Evolutionary conservation across 2,797 vertebrate species (phyloP), one percentile per base, ranked within the genome.

Genomic region (Anisognathus igniventris): DNA sequence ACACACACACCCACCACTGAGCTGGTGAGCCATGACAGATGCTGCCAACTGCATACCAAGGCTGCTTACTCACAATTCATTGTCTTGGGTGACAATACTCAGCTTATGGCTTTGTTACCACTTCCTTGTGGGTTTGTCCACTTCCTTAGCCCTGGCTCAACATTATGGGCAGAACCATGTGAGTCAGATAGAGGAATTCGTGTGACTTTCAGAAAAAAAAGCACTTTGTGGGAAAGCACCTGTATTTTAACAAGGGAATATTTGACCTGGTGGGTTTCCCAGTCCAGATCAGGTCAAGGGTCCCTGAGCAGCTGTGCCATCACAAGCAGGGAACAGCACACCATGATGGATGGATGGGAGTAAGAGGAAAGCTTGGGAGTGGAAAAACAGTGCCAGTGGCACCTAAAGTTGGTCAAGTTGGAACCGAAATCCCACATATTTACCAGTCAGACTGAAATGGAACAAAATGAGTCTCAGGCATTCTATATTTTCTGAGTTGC

Each of bases 1-100:
- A 25, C 44, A 11, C 6, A 1, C 53, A 54, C 21, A n/a, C 3
- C 31, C 21, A 22, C 53, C 53, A 10, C 4, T 0, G 0, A 27
- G 12, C 39, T 70, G 33, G 45, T 50, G 50, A 93, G 60, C 47
- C 28, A 2, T 2, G 5, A 2, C 14, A 5, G 1, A 7, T 14
- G 14, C 31, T 92, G 44, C 48, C 83, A 39, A 2, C 72, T 57
- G 27, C 72, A 44, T n/a, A 11, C 57, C 66, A 12, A 53, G 18
- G 73, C 53, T 71, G 30, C 33, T 74, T 18, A 39, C 24, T 80
- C 89, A 81, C 1, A 0, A 1, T 33, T 14, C 10, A 22, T 67
- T 67, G n/a, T 60, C 54, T 45, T 37, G 47, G 40, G 60, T 14
- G 27, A 54, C 68, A 80, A 60, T 44, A 17, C 31, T 33, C 61